Evolutionary conservation across 1,140 invertebrate species (phyloP).

Genomic region (Bombyx mori): DNA sequence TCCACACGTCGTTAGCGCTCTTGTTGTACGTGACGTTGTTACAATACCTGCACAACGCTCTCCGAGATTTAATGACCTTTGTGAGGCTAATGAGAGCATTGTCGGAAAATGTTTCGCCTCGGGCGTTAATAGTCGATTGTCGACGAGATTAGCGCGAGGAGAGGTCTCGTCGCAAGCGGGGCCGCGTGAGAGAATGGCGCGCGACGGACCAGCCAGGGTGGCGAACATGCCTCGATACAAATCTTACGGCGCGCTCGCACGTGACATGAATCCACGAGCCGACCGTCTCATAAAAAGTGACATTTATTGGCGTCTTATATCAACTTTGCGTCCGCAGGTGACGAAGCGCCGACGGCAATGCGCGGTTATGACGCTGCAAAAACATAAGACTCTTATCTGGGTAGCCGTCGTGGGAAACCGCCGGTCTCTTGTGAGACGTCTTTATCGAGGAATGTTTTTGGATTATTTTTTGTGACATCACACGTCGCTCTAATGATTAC

Average conservation of each 20-base stretch:
- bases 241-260: slow-evolving; percentile 48
- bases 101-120: slow-evolving; percentile 44
- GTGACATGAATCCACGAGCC: slow-evolving; percentile 52
- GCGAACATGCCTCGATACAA: slow-evolving; percentile 47
- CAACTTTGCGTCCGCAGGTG: slow-evolving; percentile 55
- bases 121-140: slow-evolving; percentile 47
- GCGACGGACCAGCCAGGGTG: slow-evolving; percentile 41
- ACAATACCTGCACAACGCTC: slow-evolving; percentile 34
- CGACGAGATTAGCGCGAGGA: slow-evolving; percentile 43
- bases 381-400: slow-evolving; percentile 46
- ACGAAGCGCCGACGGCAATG: slow-evolving; percentile 39
- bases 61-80: slow-evolving; percentile 51
- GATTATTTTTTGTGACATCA: background rate
- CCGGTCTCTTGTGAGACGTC: slow-evolving; percentile 21
- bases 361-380: slow-evolving; percentile 57
- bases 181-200: slow-evolving; percentile 47
- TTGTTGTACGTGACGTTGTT: slow-evolving; percentile 54
- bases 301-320: slow-evolving; percentile 68
- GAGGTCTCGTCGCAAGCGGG: slow-evolving; percentile 22
- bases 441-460: slow-evolving; percentile 21
- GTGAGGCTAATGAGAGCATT: slow-evolving; percentile 60
- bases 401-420: slow-evolving; percentile 41
- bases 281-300: slow-evolving; percentile 64
- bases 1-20: slow-evolving; percentile 63
- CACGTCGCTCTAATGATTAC: background rate